Conservation (phyloP, 2,888 invertebrate species). For the Cosmia pyralina region DNA sequence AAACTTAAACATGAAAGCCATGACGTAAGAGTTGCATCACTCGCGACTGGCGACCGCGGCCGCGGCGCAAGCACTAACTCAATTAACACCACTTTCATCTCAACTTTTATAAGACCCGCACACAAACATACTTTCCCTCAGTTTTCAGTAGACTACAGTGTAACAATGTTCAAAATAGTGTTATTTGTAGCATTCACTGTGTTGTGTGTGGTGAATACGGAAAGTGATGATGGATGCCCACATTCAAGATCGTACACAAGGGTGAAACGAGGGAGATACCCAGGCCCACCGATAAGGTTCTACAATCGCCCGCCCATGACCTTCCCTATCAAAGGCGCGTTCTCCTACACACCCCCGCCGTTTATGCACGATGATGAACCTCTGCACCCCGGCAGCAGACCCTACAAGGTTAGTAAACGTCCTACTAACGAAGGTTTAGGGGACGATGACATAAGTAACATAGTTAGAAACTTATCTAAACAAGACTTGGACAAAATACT, state of each 20-base stretch:
- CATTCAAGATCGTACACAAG: slow-evolving; percentile 68
- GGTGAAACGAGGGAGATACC: slow-evolving; percentile 81
- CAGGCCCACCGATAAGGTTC: slow-evolving; percentile 75
- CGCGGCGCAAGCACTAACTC: slow-evolving; percentile 76
- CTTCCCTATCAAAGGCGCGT: slow-evolving; percentile 72
- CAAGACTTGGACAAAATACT: slow-evolving; percentile 84
- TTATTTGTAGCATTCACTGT: slow-evolving; percentile 57
- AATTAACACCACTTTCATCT: slow-evolving; percentile 84
- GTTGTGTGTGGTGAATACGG: slow-evolving; percentile 69
- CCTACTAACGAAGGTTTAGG: slow-evolving; percentile 77
- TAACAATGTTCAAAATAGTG: slow-evolving; percentile 58
- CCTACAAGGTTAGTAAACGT: slow-evolving; percentile 81
- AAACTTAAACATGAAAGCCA: slow-evolving; percentile 62
- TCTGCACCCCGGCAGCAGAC: slow-evolving; percentile 66
- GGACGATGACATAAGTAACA: slow-evolving; percentile 81
- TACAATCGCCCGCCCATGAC: slow-evolving; percentile 77
- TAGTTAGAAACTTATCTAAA: slow-evolving; percentile 83
- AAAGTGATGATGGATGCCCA: slow-evolving; percentile 65
- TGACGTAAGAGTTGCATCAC: slow-evolving; percentile 69
- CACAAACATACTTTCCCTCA: slow-evolving; percentile 76
- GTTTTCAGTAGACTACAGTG: slow-evolving; percentile 73
- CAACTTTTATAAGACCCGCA: slow-evolving; percentile 82
- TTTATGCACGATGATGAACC: slow-evolving; percentile 69
- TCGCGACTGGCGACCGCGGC: slow-evolving; percentile 36
- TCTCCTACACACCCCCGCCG: slow-evolving; percentile 83